Percentiles rank a stretch among this genome's conserved stretches.
These are phyloP conservation scores for Siderastrea siderea DNA, from an alignment of 92 coral and sea anemone genomes.

Conservation along the genomic window DNA sequence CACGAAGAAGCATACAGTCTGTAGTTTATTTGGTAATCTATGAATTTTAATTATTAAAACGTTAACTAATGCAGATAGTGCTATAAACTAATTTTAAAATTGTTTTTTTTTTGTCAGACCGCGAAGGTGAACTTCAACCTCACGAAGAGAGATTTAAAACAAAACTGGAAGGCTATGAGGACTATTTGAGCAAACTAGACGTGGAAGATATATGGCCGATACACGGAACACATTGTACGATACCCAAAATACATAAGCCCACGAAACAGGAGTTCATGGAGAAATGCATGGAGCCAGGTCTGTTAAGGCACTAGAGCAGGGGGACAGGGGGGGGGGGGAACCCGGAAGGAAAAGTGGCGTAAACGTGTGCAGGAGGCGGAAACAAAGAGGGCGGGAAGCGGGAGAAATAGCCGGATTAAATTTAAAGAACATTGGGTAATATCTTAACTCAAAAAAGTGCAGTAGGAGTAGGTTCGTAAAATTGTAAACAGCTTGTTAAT, in stretches of 20 bases:
- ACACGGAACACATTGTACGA: slow-evolving; percentile 71
- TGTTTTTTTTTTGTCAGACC: background rate
- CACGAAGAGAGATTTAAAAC: slow-evolving; percentile 69
- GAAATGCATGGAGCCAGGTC: slow-evolving; percentile 84
- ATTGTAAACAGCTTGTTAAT: too few relatives aligned
- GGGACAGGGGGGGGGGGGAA: background rate
- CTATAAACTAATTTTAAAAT: background rate
- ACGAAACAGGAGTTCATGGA: slow-evolving; percentile 69
- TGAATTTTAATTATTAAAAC: too few relatives aligned
- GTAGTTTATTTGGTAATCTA: too few relatives aligned
- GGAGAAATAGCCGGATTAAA: too few relatives aligned
- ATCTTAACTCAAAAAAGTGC: too few relatives aligned
- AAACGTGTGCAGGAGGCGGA: too few relatives aligned
- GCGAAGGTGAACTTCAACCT: slow-evolving; percentile 1
- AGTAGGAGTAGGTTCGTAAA: too few relatives aligned
- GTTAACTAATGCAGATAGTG: too few relatives aligned
- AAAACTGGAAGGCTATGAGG: slow-evolving; percentile 45
- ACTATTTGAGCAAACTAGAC: slow-evolving; percentile 51
- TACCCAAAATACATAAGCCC: slow-evolving; percentile 78
- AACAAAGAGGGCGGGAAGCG: too few relatives aligned
- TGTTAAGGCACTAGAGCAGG: background rate
- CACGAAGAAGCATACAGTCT: too few relatives aligned
- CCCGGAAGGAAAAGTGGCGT: too few relatives aligned
- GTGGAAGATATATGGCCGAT: slow-evolving; percentile 78
- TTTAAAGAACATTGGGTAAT: too few relatives aligned